Evolutionary conservation across 1,140 invertebrate species (phyloP).

Genomic region (Homalodisca vitripennis): DNA sequence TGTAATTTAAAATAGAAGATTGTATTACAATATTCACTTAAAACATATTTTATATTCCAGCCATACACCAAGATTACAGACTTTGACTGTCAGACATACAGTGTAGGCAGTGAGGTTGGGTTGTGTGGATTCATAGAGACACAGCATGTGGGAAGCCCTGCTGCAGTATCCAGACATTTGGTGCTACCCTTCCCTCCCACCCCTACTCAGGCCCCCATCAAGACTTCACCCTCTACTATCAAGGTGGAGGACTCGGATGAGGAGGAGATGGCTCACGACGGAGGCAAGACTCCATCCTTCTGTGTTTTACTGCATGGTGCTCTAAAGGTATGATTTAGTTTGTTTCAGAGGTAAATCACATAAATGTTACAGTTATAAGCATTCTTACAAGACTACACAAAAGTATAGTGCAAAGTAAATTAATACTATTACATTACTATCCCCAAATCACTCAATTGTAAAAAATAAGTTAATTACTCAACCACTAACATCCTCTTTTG

Average conservation of each 20-base stretch:
- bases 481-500: no score
- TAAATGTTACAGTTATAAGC: neutral
- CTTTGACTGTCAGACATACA: conserved; percentile 60
- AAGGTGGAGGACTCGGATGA: conserved; percentile 48
- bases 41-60: conserved; percentile 51
- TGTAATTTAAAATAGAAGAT: no score
- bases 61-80: conserved; percentile 62
- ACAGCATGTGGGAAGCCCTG: conserved; percentile 88
- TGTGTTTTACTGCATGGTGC: conserved; percentile 94
- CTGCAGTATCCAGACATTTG: conserved; percentile 85
- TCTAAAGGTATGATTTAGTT: conserved; percentile 64
- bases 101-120: conserved; percentile 66
- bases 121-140: conserved; percentile 83
- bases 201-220: conserved; percentile 34
- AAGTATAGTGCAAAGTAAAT: neutral
- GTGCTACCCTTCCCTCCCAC: conserved; percentile 66
- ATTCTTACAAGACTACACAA: neutral
- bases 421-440: neutral
- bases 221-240: conserved; percentile 17
- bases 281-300: conserved; percentile 83
- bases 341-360: neutral
- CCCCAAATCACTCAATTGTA: neutral
- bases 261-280: conserved; percentile 63
- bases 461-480: neutral
- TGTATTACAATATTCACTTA: no score